Percentiles rank a stretch among this genome's conserved stretches.
These are phyloP conservation scores for Thalassoma bifasciatum DNA, from an alignment of 2,113 vertebrate species.

Conservation along the genomic window DNA sequence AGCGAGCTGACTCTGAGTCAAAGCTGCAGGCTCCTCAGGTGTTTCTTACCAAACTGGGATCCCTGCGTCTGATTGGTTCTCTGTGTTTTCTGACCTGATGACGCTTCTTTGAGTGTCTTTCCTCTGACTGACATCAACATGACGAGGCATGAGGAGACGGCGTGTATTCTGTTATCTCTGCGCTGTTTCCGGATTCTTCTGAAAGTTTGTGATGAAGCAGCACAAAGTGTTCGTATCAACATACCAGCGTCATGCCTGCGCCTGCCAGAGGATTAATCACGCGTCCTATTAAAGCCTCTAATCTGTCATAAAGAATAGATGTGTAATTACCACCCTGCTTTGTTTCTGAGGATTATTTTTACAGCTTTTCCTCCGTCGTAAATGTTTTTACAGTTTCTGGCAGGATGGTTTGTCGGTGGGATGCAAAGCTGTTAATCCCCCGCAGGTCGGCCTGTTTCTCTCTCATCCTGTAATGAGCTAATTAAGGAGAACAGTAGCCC, in stretches of 20 bases:
- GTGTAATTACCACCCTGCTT: constrained; percentile 50
- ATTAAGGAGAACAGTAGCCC: constrained; percentile 66
- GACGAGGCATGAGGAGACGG: constrained; percentile 46
- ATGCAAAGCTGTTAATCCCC: constrained; percentile 61
- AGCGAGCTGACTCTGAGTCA: constrained; percentile 49
- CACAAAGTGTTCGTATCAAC: neutral
- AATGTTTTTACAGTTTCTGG: constrained; percentile 60
- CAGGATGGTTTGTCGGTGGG: constrained; percentile 46
- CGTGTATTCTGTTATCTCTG: neutral
- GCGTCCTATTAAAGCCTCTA: neutral
- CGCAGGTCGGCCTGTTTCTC: constrained; percentile 39
- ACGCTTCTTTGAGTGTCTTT: constrained; percentile 40
- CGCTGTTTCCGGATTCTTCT: neutral
- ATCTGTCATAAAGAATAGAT: neutral
- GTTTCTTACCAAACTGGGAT: neutral
- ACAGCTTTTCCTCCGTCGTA: constrained; percentile 41
- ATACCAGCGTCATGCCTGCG: constrained; percentile 7
- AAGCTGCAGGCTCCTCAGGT: constrained; percentile 32
- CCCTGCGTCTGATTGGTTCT: constrained; percentile 36
- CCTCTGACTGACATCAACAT: constrained; percentile 31
- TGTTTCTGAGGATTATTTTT: constrained; percentile 43
- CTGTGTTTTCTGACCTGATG: neutral
- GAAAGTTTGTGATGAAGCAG: constrained; percentile 11
- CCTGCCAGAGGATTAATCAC: constrained; percentile 31
- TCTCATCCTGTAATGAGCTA: constrained; percentile 62